phyloP scores from a whole-genome alignment of 2,113 vertebrate genomes.

The Rhipidura dahli region DNA sequence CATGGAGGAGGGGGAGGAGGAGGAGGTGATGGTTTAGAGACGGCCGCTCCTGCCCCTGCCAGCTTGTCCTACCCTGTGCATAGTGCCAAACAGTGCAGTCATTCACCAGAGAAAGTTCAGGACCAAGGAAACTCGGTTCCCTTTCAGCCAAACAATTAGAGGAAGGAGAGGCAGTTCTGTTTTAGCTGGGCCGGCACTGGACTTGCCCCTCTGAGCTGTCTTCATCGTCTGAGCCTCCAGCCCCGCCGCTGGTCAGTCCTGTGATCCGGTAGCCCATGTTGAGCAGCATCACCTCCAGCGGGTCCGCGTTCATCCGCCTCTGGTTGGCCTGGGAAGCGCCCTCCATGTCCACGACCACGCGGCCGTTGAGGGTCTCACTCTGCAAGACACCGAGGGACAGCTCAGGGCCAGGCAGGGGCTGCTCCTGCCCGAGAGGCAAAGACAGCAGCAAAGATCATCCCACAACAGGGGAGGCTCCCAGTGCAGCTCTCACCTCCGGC shows the following conservation, averaged over 20 bases:
- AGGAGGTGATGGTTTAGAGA: slow-evolving; percentile 43
- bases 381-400: slow-evolving; percentile 38
- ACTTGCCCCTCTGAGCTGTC: slow-evolving; percentile 95
- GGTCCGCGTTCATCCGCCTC: slow-evolving; percentile 95
- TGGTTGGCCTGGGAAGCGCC: slow-evolving; percentile 96
- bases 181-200: slow-evolving; percentile 96
- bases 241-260: slow-evolving; percentile 87
- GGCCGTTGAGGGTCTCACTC: slow-evolving; percentile 87
- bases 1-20: slow-evolving; percentile 54
- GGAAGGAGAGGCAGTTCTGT: slow-evolving; percentile 61
- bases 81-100: slow-evolving; percentile 69
- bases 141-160: slow-evolving; percentile 66
- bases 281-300: slow-evolving; percentile 95
- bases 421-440: background rate
- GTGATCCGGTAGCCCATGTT: slow-evolving; percentile 99
- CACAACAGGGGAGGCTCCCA: rapidly evolving
- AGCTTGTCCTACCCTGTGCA: slow-evolving; percentile 68
- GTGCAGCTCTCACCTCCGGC: slow-evolving; percentile 81
- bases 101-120: slow-evolving; percentile 67
- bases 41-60: slow-evolving; percentile 54
- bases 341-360: slow-evolving; percentile 97
- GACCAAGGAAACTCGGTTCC: slow-evolving; percentile 70
- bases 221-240: slow-evolving; percentile 91
- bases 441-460: rapidly evolving
- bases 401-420: background rate